Evolutionary conservation across 2,888 invertebrate species (phyloP), one percentile per base, ranked within the genome.

Genomic region (Apotomis capreana): DNA sequence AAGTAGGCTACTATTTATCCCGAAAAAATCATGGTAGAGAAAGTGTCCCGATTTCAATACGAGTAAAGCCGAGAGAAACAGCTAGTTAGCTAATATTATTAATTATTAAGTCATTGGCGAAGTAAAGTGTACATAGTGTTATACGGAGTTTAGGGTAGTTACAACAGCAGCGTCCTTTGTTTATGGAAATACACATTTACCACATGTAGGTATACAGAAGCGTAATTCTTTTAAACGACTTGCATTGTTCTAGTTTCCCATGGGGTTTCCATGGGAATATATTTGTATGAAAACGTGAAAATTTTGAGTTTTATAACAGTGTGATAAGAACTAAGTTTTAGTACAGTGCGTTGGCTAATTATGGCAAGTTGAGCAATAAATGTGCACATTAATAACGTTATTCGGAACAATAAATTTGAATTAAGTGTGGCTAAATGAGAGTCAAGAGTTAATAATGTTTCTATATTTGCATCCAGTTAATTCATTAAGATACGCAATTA

Each of bases 201-300:
- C 40, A 62, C 26, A 55, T 52, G 44, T 44, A 46, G n/a, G 6
- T 10, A 26, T n/a, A 58, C 58, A 67, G 26, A 59, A 52, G 59
- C 54, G 52, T n/a, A 70, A 70, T 64, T 70, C 57, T 54, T 69
- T 69, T 64, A 60, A 49, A 58, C 8, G 44, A 4, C 36, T 70
- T 8, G 52, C 37, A 63, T 64, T 70, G 70, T 54, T 59, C 13
- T 13, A 15, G 4, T 46, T 70, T 70, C 70, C 44, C 64, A 70
- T 65, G 59, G 58, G 51, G 36, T 54, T 68, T 68, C 52, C 44
- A 69, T 62, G 69, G 49, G 54, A 62, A 36, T 5, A 10, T 26
- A 52, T 52, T 63, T 12, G 44, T 52, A 15, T 37, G 12, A 6
- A 63, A 64, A 59, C 12, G 49, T 8, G 4, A n/a, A 26, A 3